These are phyloP conservation scores for Akabosia matsudoensis DNA, from an alignment of 1,140 invertebrate species.

Conservation along the genomic window DNA sequence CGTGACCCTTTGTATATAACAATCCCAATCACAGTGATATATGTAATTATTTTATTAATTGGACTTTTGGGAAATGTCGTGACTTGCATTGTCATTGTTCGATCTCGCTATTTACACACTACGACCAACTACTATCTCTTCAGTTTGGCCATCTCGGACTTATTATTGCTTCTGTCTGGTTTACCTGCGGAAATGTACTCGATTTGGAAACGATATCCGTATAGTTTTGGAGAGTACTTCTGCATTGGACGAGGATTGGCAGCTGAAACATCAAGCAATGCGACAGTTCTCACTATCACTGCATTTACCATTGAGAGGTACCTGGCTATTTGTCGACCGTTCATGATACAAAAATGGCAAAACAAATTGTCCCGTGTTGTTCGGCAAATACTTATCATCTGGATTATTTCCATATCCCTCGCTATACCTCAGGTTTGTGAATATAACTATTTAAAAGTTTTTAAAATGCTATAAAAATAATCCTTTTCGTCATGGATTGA, in stretches of 20 bases:
- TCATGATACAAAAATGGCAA: conserved; percentile 57
- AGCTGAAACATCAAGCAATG: conserved; percentile 59
- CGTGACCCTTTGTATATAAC: conserved; percentile 65
- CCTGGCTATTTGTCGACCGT: conserved; percentile 63
- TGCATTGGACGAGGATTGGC: conserved; percentile 58
- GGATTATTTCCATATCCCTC: conserved; percentile 53
- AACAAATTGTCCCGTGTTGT: conserved; percentile 55
- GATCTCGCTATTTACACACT: conserved; percentile 89
- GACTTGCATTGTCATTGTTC: conserved; percentile 87
- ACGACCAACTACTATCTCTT: conserved; percentile 71
- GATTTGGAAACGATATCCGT: conserved; percentile 45
- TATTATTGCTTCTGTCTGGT: conserved; percentile 50
- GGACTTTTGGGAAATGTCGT: conserved; percentile 86
- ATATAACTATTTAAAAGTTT: not conserved
- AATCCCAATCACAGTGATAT: conserved; percentile 74
- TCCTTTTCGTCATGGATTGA: too few relatives aligned
- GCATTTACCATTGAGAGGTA: conserved; percentile 82
- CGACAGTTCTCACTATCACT: conserved; percentile 80
- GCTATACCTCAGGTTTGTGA: conserved; percentile 55
- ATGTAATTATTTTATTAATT: conserved; percentile 76
- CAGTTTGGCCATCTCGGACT: conserved; percentile 70
- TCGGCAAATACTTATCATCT: conserved; percentile 56
- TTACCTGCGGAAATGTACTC: conserved; percentile 43
- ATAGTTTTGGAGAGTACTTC: conserved; percentile 58
- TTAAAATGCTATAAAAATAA: too few relatives aligned